Percentiles rank a stretch among this genome's conserved stretches.
phyloP scores from a whole-genome alignment of 1,140 invertebrate species.

The Drosophila quadrilineata region DNA sequence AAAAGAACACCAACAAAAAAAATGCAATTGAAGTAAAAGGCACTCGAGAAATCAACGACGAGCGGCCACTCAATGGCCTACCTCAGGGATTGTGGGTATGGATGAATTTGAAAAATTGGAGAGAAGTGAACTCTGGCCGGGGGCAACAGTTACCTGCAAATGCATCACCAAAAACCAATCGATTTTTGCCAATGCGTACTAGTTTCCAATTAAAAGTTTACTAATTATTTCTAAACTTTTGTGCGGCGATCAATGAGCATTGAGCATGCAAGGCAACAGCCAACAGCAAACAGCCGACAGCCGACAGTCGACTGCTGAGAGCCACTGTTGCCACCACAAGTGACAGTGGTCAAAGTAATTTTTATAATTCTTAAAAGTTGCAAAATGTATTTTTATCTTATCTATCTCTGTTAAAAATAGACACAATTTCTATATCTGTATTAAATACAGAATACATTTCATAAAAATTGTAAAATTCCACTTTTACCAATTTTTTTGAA shows the following conservation, averaged over 20 bases:
- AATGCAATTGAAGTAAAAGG: conserved; percentile 66
- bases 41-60: conserved; percentile 73
- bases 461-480: no score
- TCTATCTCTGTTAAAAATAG: no score
- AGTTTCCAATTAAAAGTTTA: conserved; percentile 80
- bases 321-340: no score
- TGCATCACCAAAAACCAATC: conserved; percentile 43
- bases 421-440: no score
- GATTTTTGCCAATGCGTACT: conserved; percentile 71
- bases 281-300: conserved; percentile 11
- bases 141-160: background rate
- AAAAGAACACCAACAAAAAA: conserved; percentile 65
- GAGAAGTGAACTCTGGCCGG: conserved; percentile 1
- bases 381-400: no score
- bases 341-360: no score
- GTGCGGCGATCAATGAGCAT: conserved; percentile 73
- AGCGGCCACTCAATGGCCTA: conserved; percentile 57
- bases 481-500: no score
- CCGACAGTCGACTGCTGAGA: no score
- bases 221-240: conserved; percentile 79
- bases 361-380: no score
- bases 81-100: background rate
- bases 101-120: background rate
- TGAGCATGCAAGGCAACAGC: conserved; percentile 64
- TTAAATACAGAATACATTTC: no score